Evolutionary conservation across 2,113 vertebrate genomes (phyloP), one percentile per base, ranked within the genome.

Genomic region (Malurus cyaneus): DNA sequence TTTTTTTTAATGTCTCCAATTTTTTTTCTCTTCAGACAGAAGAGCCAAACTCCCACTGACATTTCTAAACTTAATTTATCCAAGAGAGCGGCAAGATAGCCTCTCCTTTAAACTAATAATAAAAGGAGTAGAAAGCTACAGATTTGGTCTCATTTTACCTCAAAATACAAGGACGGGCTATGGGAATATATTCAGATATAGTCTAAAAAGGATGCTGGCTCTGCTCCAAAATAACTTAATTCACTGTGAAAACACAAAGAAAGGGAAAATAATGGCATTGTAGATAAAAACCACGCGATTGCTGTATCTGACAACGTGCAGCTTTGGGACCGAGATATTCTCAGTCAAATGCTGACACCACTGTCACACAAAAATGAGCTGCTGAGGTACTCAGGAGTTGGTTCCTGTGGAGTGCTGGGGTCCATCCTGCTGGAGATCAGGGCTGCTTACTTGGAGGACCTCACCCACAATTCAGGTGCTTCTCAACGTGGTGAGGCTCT

Each of bases 171-270:
- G 3, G 9, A 70, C 93, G 79, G 0, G 84, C 80, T 85, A 76
- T 93, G 88, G 92, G 93, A 96, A 88, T 92, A 86, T 80, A 67
- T 78, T 92, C 66, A 65, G 79, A 86, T 56, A 82, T 14, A 87
- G 52, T 28, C 62, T 2, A 6, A 93, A 49, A 94, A 91, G 24
- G 42, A 64, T 44, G 50, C 46, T 95, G 94, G 93, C 70, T 89
- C 28, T 59, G 17, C 74, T 92, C 79, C 93, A 88, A 69, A 93
- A 91, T 86, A 93, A 71, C 90, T 94, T 88, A 91, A 93, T 94
- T 92, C 60, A 52, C 66, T 93, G 47, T 84, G 59, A 67, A 96
- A 95, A 91, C 84, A 89, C 82, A 80, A 88, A 86, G 29, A 73
- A 92, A 85, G 62, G 18, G 74, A 88, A 91, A 95, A 95, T 91